Percentiles rank a stretch among this genome's conserved stretches.
These are phyloP conservation scores for Lutjanus erythropterus DNA, from an alignment of 2,113 vertebrate species.

Conservation along the genomic window DNA sequence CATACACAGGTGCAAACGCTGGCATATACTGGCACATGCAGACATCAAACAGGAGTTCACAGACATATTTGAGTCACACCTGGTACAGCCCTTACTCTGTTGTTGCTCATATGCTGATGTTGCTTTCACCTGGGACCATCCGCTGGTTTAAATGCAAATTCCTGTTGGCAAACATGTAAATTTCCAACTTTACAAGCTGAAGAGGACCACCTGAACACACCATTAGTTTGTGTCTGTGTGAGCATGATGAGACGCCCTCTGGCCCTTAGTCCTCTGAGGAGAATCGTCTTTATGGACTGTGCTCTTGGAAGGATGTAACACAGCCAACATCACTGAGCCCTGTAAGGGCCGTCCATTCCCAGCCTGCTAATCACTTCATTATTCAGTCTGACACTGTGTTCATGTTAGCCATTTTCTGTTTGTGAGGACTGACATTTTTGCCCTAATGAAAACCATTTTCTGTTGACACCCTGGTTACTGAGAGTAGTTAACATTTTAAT, in stretches of 20 bases:
- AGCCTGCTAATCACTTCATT: neutral
- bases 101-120: neutral
- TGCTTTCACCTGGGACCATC: neutral
- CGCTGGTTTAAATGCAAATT: neutral
- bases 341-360: neutral
- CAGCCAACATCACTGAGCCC: neutral
- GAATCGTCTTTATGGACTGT: neutral
- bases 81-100: neutral
- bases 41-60: slow-evolving; percentile 6
- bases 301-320: neutral
- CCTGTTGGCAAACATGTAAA: neutral
- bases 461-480: neutral
- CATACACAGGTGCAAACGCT: slow-evolving; percentile 31
- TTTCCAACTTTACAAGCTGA: neutral
- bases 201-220: neutral
- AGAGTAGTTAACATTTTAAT: neutral
- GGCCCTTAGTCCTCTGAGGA: neutral
- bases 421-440: neutral
- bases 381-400: neutral
- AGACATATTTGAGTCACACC: neutral
- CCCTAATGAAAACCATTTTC: neutral
- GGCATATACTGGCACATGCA: neutral
- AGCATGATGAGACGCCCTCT: neutral
- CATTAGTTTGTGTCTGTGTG: neutral
- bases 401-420: neutral